phyloP scores from a whole-genome alignment of 1,140 invertebrate genomes.

The Caerostris extrusa region DNA sequence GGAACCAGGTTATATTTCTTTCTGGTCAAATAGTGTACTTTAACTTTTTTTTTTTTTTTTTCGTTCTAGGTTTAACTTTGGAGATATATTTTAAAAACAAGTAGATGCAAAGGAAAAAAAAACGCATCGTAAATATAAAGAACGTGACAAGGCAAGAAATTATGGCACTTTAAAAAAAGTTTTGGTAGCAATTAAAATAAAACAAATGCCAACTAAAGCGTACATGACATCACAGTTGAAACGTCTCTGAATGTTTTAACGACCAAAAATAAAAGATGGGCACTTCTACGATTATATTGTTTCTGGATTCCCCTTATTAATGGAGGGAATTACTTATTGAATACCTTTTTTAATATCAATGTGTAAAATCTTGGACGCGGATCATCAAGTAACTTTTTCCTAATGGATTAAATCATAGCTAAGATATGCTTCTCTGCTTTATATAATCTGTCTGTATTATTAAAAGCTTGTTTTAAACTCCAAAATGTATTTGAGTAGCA shows the following conservation, averaged over 20 bases:
- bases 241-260: neutral
- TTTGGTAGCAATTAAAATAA: neutral
- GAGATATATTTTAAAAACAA: neutral
- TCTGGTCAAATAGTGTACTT: neutral
- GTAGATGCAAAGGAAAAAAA: neutral
- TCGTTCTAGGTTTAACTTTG: neutral
- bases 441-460: too few species aligned
- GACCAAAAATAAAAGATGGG: neutral
- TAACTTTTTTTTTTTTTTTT: neutral
- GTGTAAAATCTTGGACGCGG: too few species aligned
- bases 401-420: too few species aligned
- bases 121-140: neutral
- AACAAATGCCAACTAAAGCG: neutral
- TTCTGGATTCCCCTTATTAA: too few species aligned
- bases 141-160: neutral
- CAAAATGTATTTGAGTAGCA: too few species aligned
- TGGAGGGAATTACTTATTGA: too few species aligned
- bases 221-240: neutral
- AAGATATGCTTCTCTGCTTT: too few species aligned
- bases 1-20: neutral
- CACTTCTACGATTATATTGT: too few species aligned
- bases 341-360: too few species aligned
- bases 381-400: too few species aligned
- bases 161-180: neutral
- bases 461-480: too few species aligned